A percentile compares a stretch with the other conserved stretches of the same genome.
phyloP scores from a whole-genome alignment of 1,140 invertebrate genomes.

The Penaeus japonicus region DNA sequence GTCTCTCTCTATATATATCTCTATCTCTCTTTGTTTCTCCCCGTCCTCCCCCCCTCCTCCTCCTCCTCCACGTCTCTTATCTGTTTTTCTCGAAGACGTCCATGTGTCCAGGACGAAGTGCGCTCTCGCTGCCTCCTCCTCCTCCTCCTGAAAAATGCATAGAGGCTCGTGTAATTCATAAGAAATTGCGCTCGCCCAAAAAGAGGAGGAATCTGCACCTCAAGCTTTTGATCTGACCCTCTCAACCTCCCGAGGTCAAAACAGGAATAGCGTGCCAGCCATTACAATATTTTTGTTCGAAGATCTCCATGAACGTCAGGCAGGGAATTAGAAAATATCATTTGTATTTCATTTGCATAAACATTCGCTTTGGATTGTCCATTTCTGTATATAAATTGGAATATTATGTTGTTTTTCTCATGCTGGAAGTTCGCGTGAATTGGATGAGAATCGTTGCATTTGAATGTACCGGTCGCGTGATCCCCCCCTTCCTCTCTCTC shows the following conservation, averaged over 20 bases:
- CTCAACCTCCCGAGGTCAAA: background rate
- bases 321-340: constrained; percentile 55
- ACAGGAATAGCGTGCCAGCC: constrained; percentile 15
- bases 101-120: too few relatives aligned
- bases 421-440: constrained; percentile 50
- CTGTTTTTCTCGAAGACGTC: too few relatives aligned
- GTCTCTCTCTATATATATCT: background rate
- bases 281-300: constrained; percentile 52
- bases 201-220: background rate
- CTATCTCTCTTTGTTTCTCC: background rate
- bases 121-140: too few relatives aligned
- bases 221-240: constrained; percentile 16
- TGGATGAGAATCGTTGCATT: constrained; percentile 55
- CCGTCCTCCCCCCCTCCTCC: background rate
- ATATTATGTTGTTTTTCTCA: constrained; percentile 56
- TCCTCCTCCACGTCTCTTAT: background rate
- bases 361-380: constrained; percentile 55
- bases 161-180: background rate
- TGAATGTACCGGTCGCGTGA: constrained; percentile 45
- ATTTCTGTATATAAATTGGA: constrained; percentile 56
- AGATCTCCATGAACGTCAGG: constrained; percentile 54
- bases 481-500: background rate
- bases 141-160: too few relatives aligned
- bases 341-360: constrained; percentile 56
- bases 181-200: background rate